phyloP scores from a whole-genome alignment of 2,888 invertebrate species.

The Strigamia crassipes region DNA sequence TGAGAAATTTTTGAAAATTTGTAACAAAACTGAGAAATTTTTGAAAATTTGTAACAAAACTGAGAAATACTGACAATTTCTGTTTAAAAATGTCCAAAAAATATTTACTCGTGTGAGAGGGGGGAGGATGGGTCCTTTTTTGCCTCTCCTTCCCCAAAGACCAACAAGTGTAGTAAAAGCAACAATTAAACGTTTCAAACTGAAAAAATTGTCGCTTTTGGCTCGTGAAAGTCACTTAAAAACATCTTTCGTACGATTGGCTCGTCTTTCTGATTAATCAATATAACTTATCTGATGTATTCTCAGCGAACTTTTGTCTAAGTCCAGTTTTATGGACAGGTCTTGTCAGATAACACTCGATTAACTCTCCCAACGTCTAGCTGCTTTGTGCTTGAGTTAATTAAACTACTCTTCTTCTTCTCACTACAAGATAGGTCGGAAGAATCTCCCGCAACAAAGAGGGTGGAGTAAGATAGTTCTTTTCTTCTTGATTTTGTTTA shows the following conservation, averaged over 20 bases:
- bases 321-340: conserved; percentile 18
- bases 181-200: too few species aligned
- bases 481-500: not conserved
- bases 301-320: conserved; percentile 3
- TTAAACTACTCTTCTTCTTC: conserved; percentile 35
- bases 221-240: too few species aligned
- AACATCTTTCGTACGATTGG: not conserved
- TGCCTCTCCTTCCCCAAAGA: too few species aligned
- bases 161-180: too few species aligned
- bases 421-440: conserved; percentile 15
- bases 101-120: too few species aligned
- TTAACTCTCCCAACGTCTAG: conserved; percentile 18
- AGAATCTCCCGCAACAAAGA: not conserved
- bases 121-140: too few species aligned
- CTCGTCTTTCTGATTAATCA: not conserved
- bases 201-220: too few species aligned
- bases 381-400: conserved; percentile 28
- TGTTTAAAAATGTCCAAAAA: too few species aligned
- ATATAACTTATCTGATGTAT: conserved; percentile 10
- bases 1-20: too few species aligned
- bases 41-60: too few species aligned
- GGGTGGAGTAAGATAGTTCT: not conserved
- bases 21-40: too few species aligned
- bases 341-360: conserved; percentile 31
- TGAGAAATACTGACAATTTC: too few species aligned